Conservation (phyloP, 1,140 invertebrate genomes). For the Mylabris phalerata region DNA sequence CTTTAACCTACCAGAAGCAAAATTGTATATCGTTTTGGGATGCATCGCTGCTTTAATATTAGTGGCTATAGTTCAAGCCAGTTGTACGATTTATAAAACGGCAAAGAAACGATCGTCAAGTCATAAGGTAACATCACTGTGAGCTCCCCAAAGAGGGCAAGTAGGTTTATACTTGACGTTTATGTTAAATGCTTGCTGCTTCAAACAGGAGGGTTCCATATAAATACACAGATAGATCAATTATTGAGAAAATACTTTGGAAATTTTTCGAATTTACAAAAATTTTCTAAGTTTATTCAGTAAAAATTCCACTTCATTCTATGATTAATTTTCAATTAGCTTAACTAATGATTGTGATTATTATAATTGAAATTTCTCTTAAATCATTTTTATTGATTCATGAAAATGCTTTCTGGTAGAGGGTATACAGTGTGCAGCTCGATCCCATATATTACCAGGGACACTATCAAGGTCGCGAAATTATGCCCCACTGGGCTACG, state of each 20-base stretch:
- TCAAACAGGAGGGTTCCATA: not conserved
- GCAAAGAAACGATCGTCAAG: conserved; percentile 55
- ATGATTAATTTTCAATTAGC: too few species aligned
- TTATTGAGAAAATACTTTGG: too few species aligned
- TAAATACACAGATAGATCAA: not conserved
- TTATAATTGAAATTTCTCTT: not conserved
- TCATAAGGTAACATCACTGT: conserved; percentile 48
- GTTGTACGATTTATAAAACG: conserved; percentile 71
- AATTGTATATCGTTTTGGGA: conserved; percentile 75
- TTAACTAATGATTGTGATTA: not conserved
- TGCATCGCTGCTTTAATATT: conserved; percentile 72
- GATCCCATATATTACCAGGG: conserved; percentile 33
- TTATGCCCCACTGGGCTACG: conserved; percentile 36
- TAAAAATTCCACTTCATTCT: too few species aligned
- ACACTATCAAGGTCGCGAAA: conserved; percentile 28
- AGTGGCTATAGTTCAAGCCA: conserved; percentile 74
- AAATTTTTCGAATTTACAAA: too few species aligned
- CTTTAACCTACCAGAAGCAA: conserved; percentile 57
- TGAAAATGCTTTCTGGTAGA: conserved; percentile 23
- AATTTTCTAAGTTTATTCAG: too few species aligned
- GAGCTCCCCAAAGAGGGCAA: conserved; percentile 25
- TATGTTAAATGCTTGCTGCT: conserved; percentile 9
- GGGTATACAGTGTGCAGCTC: conserved; percentile 38
- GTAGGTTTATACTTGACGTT: conserved; percentile 25
- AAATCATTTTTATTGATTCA: not conserved